Percentiles rank a stretch among this genome's conserved stretches.
Conservation (phyloP, 2,888 invertebrate species). For the Bursaphelenchus okinawaensis region DNA sequence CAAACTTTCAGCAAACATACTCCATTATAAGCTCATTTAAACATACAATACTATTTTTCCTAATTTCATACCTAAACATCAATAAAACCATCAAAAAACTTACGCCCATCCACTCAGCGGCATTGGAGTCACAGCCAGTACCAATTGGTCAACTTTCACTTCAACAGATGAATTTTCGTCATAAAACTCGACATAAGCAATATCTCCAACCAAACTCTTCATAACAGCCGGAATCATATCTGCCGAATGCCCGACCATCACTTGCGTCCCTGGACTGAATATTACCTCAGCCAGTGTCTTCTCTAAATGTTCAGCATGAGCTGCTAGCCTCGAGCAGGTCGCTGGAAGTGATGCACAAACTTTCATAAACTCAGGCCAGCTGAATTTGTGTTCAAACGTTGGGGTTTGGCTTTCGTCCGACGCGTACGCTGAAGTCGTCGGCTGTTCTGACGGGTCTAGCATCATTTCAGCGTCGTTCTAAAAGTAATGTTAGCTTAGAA, state of each 20-base stretch:
- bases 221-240: constrained; percentile 2
- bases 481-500: no score
- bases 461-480: neutral
- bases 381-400: neutral
- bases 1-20: no score
- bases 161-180: constrained; percentile 3
- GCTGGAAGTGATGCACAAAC: constrained; percentile 1
- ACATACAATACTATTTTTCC: no score
- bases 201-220: constrained; percentile 4
- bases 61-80: neutral
- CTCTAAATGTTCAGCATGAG: constrained; percentile 4
- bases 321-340: neutral
- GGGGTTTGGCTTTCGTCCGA: neutral
- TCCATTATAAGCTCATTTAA: no score
- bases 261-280: constrained; percentile 4
- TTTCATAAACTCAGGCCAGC: constrained; percentile 1
- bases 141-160: constrained; percentile 6
- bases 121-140: constrained; percentile 7
- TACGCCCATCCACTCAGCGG: constrained; percentile 6
- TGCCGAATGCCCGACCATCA: neutral
- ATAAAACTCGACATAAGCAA: constrained; percentile 4
- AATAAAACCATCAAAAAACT: neutral
- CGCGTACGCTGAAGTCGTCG: neutral
- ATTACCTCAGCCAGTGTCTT: constrained; percentile 2
- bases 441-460: neutral